Base-by-base conservation (phyloP, 2,888 invertebrate genomes). In the Clistopyga incitator region DNA sequence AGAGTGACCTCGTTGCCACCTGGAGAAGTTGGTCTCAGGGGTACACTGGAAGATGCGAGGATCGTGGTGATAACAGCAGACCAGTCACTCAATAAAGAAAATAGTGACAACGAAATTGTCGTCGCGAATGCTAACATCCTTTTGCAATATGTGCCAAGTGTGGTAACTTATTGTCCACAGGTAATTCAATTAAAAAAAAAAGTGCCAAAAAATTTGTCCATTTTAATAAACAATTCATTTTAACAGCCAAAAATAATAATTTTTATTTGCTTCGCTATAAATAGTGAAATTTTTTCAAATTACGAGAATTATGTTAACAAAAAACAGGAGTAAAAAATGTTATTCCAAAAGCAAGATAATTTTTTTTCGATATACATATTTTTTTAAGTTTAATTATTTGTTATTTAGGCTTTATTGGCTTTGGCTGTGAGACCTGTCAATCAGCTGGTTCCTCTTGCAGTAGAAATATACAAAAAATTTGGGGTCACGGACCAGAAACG, bases 1-100 rank as follows among this genome's bases (percentile, higher is more conserved):
- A 92, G 89, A 89, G 93, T 94, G 15, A 89, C 88, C 6, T 83
- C 82, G 0, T 88, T 76, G 45, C 70, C 80, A 8, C 54, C 70
- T n/a, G 91, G 91, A 25, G 88, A 87, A 20, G 84, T 82, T 25
- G 90, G 91, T 38, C 82, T 94, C n/a, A 84, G 85, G 56, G 86
- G 89, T 11, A 93, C 94, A 2, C 85, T 93, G 29, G 74, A 86
- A 10, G 89, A 94, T 50, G 94, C 95, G 2, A 95, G 96, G 87
- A 93, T 97, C 50, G 95, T 97, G 3, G 94, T 97, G 67, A 95
- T 96, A 59, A 94, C 95, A 0, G 96, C 96, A 18, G 96, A 96
- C 79, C 93, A 95, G 23, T 93, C 42, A 95, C 95, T 70, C 13
- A 59, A 82, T 47, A 77, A 67, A 23, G 67, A 95, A 85, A 94